Percentiles rank a stretch among this genome's conserved stretches.
Conservation (phyloP, 2,888 invertebrate species). For the Eristalis pertinax region DNA sequence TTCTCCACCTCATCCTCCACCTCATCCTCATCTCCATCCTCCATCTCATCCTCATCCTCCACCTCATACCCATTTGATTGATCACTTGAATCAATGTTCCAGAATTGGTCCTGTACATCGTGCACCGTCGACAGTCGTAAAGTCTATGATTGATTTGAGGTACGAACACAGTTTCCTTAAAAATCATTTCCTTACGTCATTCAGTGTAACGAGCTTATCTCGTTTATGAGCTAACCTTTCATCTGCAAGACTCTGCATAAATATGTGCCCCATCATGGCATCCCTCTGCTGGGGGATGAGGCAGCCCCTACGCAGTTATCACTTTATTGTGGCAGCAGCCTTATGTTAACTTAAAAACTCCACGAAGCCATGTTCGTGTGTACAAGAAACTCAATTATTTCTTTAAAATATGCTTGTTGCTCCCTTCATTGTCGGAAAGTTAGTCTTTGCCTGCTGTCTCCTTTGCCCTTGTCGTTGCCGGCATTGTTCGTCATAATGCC, state of each 20-base stretch:
- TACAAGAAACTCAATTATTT: conserved; percentile 35
- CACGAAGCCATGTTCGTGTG: not conserved
- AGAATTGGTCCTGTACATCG: no score
- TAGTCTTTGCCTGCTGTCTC: not conserved
- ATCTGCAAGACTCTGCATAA: not conserved
- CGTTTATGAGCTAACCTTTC: not conserved
- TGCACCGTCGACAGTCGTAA: no score
- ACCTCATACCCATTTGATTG: no score
- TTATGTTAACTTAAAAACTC: not conserved
- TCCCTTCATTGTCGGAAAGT: conserved; percentile 1
- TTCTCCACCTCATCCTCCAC: no score
- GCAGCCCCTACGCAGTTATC: not conserved
- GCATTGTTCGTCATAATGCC: conserved; percentile 22
- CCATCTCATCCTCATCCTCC: not conserved
- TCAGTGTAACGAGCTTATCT: not conserved
- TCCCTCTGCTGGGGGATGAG: not conserved
- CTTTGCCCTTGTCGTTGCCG: not conserved
- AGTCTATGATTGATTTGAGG: no score
- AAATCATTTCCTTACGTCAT: not conserved
- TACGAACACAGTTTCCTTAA: no score
- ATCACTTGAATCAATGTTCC: no score
- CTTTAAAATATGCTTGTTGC: conserved; percentile 43
- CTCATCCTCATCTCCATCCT: no score
- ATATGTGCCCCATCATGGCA: not conserved
- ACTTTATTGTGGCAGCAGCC: conserved; percentile 3